Percentiles rank a stretch among this genome's conserved stretches.
Evolutionary conservation across 2,797 vertebrate species (phyloP).

Genomic region (Sciurus vulgaris): DNA sequence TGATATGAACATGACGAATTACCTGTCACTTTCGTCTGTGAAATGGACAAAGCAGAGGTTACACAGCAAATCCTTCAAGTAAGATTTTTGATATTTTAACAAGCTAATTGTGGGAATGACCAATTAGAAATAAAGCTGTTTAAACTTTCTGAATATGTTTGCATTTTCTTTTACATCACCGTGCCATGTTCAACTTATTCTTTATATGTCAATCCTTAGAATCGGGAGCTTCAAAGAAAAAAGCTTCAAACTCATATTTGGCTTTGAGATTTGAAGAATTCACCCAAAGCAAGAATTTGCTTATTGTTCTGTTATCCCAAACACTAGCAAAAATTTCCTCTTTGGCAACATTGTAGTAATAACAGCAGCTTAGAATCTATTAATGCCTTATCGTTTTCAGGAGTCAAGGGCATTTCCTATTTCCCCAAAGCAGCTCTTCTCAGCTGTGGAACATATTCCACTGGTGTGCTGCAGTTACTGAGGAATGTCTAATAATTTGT

Average conservation of each 20-base stretch:
- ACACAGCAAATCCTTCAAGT: neutral
- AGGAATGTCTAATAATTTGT: neutral
- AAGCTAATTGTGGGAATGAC: conserved; percentile 26
- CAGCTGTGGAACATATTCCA: neutral
- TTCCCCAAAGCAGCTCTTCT: neutral
- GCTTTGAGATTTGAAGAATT: conserved; percentile 55
- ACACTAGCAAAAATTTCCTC: conserved; percentile 10
- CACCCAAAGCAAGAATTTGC: neutral
- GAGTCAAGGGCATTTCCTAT: neutral
- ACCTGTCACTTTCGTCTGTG: conserved; percentile 17
- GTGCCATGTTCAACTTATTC: neutral
- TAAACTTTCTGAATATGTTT: conserved; percentile 13
- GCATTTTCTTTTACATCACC: neutral
- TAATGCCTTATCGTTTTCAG: conserved; percentile 10
- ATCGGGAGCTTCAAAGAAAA: neutral
- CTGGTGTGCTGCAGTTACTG: neutral
- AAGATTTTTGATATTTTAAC: conserved; percentile 32
- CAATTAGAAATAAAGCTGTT: conserved; percentile 28
- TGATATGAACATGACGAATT: conserved; percentile 5
- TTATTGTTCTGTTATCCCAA: conserved; percentile 32
- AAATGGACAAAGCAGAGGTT: neutral
- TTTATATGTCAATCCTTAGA: neutral
- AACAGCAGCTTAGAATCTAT: conserved; percentile 21
- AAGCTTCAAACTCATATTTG: neutral
- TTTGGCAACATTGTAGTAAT: neutral